Evolutionary conservation across 2,113 vertebrate genomes (phyloP).

Genomic region (Coregonus clupeaformis): DNA sequence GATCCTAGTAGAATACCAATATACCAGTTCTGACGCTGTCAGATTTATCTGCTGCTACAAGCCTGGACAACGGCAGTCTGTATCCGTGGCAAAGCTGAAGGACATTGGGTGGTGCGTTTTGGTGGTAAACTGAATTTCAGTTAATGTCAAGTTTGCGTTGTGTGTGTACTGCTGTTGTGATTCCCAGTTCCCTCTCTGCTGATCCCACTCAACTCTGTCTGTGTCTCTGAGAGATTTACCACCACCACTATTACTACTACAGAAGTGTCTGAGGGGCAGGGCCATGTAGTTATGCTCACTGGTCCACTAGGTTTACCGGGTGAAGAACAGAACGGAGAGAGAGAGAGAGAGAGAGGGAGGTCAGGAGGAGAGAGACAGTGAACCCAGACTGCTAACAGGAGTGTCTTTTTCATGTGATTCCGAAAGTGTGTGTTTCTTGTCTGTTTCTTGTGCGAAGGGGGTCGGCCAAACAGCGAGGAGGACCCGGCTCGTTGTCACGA

Average conservation of each 20-base stretch:
- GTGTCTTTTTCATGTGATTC: slow-evolving; percentile 35
- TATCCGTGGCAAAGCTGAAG: neutral
- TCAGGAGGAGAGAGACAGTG: too few species aligned
- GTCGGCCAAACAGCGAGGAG: slow-evolving; percentile 28
- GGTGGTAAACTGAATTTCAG: neutral
- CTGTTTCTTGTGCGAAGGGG: neutral
- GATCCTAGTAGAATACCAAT: too few species aligned
- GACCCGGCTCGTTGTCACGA: slow-evolving; percentile 50
- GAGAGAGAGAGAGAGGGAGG: too few species aligned
- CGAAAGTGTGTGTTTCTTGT: slow-evolving; percentile 5
- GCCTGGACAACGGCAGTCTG: slow-evolving; percentile 10
- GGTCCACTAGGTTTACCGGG: neutral
- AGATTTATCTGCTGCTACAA: neutral
- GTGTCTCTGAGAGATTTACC: too few species aligned
- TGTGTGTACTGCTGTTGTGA: neutral
- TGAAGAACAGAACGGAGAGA: neutral
- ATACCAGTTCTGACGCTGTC: neutral
- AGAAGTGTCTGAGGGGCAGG: neutral
- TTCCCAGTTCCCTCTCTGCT: too few species aligned
- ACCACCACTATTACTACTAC: too few species aligned
- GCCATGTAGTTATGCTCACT: neutral
- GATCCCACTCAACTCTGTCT: too few species aligned
- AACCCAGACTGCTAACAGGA: neutral
- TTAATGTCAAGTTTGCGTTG: neutral
- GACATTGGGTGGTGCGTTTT: neutral